Conservation (phyloP, 1,140 invertebrate genomes). For the Reticulitermes speratus region DNA sequence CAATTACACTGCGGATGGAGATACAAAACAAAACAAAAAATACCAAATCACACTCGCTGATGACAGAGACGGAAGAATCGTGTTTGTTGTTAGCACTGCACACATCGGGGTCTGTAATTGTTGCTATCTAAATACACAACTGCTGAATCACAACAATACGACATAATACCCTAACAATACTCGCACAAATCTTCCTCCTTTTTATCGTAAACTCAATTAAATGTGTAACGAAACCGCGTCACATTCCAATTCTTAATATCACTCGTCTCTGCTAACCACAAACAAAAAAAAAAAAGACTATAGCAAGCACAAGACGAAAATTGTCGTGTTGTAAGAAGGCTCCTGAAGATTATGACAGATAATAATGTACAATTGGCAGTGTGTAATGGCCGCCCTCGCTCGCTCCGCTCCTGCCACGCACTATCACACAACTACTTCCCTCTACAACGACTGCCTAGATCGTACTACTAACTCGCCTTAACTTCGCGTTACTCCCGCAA, state of each 20-base stretch:
- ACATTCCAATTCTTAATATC: neutral
- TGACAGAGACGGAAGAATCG: neutral
- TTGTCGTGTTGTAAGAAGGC: neutral
- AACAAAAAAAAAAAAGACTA: neutral
- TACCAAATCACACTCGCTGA: neutral
- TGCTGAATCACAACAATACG: neutral
- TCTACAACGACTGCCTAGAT: neutral
- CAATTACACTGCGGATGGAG: neutral
- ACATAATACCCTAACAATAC: neutral
- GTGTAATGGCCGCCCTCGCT: neutral
- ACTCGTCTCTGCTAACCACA: neutral
- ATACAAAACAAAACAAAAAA: neutral
- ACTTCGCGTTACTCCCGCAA: neutral
- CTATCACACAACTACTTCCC: neutral
- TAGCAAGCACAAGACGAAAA: neutral
- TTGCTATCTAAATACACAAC: neutral
- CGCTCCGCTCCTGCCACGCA: neutral
- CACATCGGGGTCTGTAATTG: neutral
- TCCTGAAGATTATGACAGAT: neutral
- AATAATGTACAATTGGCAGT: neutral
- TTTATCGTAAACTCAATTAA: neutral
- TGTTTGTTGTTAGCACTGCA: neutral
- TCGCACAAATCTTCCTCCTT: neutral
- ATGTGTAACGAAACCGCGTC: neutral
- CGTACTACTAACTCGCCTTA: neutral